Conservation (phyloP, 2,113 vertebrate species). For the Scomber colias region DNA sequence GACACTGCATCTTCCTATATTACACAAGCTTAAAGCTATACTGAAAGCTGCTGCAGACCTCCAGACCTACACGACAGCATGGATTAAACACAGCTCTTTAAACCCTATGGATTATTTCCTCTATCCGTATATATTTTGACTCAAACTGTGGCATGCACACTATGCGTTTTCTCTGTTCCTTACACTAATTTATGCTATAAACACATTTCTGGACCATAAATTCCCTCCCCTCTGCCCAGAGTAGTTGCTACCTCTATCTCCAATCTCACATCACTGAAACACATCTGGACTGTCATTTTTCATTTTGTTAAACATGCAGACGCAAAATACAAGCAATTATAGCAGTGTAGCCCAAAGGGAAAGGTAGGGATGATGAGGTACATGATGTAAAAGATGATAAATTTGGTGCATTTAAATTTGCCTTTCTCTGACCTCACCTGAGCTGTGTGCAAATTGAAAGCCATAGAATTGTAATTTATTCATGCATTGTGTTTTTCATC, state of each 20-base stretch:
- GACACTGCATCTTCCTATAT: slow-evolving; percentile 47
- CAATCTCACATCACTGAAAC: slow-evolving; percentile 49
- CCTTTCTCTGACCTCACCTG: slow-evolving; percentile 11
- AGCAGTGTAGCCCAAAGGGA: slow-evolving; percentile 25
- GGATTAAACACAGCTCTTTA: slow-evolving; percentile 67
- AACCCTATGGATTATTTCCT: slow-evolving; percentile 58
- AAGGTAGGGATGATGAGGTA: background rate
- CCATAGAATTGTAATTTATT: background rate
- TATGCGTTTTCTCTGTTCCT: slow-evolving; percentile 44
- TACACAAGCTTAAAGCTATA: slow-evolving; percentile 45
- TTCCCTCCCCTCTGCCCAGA: slow-evolving; percentile 36
- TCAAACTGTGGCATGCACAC: slow-evolving; percentile 20
- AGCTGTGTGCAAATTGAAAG: background rate
- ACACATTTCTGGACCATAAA: slow-evolving; percentile 77
- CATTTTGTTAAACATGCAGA: slow-evolving; percentile 52
- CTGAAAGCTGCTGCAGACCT: slow-evolving; percentile 58
- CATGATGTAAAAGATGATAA: slow-evolving; percentile 21
- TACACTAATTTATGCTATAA: slow-evolving; percentile 71
- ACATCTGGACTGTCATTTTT: slow-evolving; percentile 76
- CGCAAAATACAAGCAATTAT: slow-evolving; percentile 48
- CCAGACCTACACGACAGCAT: slow-evolving; percentile 15
- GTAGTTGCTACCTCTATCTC: slow-evolving; percentile 51
- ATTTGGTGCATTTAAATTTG: slow-evolving; percentile 21
- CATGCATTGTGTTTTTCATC: background rate
- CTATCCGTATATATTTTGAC: slow-evolving; percentile 45